Base-by-base conservation (phyloP, 2,888 invertebrate genomes). In the Ceraclea dissimilis region DNA sequence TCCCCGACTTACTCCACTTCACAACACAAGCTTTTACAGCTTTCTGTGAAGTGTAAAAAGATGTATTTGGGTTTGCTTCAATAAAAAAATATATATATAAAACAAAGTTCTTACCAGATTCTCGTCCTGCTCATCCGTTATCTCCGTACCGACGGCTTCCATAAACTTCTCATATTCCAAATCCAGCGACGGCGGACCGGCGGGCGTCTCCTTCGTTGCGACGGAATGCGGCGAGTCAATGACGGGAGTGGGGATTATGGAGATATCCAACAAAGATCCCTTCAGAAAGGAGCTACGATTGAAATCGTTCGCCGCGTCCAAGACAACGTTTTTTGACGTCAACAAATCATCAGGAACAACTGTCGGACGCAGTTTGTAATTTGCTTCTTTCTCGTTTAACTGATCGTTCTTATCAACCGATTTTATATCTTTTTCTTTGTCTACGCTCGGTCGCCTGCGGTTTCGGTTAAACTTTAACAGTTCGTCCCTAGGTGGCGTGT, bases 61-160 rank as follows among this genome's bases (percentile, higher is more conserved):
- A n/a, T n/a, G n/a, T n/a, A n/a, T n/a, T n/a, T n/a, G n/a, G n/a
- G n/a, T n/a, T n/a, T n/a, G n/a, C n/a, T n/a, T n/a, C n/a, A n/a
- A n/a, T n/a, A n/a, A n/a, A n/a, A n/a, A n/a, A n/a, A n/a, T n/a
- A n/a, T n/a, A n/a, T n/a, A n/a, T n/a, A n/a, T n/a, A n/a, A n/a
- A n/a, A n/a, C n/a, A n/a, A n/a, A n/a, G n/a, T n/a, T n/a, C n/a
- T n/a, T n/a, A n/a, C n/a, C n/a, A n/a, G n/a, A n/a, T n/a, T n/a
- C n/a, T n/a, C 26, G 26, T 26, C 10, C 10, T n/a, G 4, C 26
- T 26, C 47, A 4, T 18, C 19, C 5, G 65, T 52, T 1, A 67
- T 69, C 11, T 75, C 75, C 0, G 75, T 73, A 71, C 75, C 72
- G 0, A 78, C 76, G 0, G 76, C 74, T 62, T 75, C 69, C 76